Conservation (phyloP, 1,140 invertebrate genomes). For the Conopomorpha cramerella region DNA sequence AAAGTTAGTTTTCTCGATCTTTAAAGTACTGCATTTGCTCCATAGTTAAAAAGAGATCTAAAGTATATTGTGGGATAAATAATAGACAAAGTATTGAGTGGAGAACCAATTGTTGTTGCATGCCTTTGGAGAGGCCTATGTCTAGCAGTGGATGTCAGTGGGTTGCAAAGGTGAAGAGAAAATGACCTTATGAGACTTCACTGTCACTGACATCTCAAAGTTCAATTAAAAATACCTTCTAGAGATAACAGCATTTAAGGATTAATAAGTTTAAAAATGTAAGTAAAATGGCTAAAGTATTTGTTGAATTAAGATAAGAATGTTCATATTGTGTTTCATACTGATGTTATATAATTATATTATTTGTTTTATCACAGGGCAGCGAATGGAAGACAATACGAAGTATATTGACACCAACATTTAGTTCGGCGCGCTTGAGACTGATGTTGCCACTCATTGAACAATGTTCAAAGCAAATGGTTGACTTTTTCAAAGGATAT, state of each 20-base stretch:
- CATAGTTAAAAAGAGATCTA: no score
- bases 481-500: constrained; percentile 25
- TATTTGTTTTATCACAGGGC: constrained; percentile 14
- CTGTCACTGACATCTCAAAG: neutral
- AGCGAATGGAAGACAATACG: constrained; percentile 40
- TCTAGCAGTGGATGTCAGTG: no score
- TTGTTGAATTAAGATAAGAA: no score
- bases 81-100: no score
- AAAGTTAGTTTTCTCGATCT: no score
- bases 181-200: neutral
- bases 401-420: constrained; percentile 34
- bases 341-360: neutral
- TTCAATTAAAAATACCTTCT: neutral
- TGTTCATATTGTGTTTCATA: no score
- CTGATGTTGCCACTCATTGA: constrained; percentile 39
- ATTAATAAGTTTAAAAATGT: neutral
- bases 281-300: no score
- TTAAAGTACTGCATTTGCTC: no score
- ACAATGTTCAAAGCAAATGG: constrained; percentile 26
- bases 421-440: constrained; percentile 34
- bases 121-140: no score
- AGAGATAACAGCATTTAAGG: neutral
- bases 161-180: no score
- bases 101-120: no score
- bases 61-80: neutral